A percentile compares a stretch with the other conserved stretches of the same genome.
Conservation (phyloP, 1,140 invertebrate species). For the Anastatus disparis region DNA sequence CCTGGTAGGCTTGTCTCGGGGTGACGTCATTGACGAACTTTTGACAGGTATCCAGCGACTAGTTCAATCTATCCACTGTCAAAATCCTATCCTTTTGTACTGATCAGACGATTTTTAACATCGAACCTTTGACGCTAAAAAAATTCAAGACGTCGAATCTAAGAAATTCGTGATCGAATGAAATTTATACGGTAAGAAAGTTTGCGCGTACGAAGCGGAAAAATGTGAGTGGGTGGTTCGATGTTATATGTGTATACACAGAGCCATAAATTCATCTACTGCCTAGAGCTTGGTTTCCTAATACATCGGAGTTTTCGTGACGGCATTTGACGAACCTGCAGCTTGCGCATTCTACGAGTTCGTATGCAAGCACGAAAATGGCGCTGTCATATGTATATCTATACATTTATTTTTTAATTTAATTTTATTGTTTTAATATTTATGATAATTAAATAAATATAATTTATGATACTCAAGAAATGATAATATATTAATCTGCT, state of each 20-base stretch:
- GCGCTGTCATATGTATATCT: constrained; percentile 9
- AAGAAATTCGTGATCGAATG: background rate
- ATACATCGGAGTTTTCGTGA: constrained; percentile 58
- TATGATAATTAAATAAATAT: no score
- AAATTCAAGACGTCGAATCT: no score
- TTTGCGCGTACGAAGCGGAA: no score
- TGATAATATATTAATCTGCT: no score
- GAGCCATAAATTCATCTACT: constrained; percentile 56
- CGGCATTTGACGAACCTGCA: constrained; percentile 54
- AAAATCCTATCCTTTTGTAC: background rate
- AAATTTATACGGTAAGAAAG: background rate
- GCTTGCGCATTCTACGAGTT: no score
- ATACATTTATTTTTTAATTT: no score
- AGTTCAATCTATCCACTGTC: no score
- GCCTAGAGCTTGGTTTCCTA: constrained; percentile 58
- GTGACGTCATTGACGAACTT: constrained; percentile 66
- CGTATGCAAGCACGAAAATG: constrained; percentile 27
- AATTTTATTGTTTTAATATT: no score
- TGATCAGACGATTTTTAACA: no score
- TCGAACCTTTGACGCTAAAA: no score
- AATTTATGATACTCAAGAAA: no score
- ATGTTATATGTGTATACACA: background rate
- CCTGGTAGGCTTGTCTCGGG: constrained; percentile 65
- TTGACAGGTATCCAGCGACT: constrained; percentile 64
- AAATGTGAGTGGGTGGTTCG: background rate